Evolutionary conservation across 2,113 vertebrate genomes (phyloP), one percentile per base, ranked within the genome.

Genomic region (Pygoscelis antarcticus): DNA sequence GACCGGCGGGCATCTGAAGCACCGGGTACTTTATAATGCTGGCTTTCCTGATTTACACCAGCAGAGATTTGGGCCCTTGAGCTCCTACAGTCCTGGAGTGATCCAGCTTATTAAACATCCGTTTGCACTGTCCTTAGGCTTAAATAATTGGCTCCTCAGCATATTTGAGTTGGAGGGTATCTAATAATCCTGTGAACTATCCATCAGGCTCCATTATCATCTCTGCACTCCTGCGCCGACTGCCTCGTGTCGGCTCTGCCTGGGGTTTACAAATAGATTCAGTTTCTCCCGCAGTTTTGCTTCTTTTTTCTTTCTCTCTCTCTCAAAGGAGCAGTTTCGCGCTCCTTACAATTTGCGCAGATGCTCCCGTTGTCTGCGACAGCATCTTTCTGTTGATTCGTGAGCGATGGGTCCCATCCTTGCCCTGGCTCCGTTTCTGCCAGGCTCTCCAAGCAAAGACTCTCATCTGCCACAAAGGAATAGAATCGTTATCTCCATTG

Each of bases 401-500:
- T 55, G 77, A 94, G 80, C 13, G 16, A 44, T 82, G 21, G 51
- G 68, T 90, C 92, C 89, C 75, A 11, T 95, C 91, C 72, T 49
- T 58, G 64, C 36, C 84, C 94, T 36, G 42, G 25, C 94, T 87
- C 86, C 0, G 3, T 76, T 87, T 58, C 87, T 95, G 94, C 83
- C 34, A 26, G 54, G 38, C 60, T 52, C 75, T 68, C 71, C 57
- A 81, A 91, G 86, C 61, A 80, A 87, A 89, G 96, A 46, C 95
- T 93, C 94, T 97, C 42, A 75, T 97, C 97, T 98, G 76, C 83
- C 64, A 58, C 74, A 44, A 64, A 97, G 95, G 95, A 95, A 94
- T 40, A 75, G 95, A 97, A 97, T 55, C 44, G 49, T 98, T 97
- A 97, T 96, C 97, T 98, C 7, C 10, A 91, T 69, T 83, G 96